A percentile compares a stretch with the other conserved stretches of the same genome.
These are phyloP conservation scores for Lithophane socia DNA, from an alignment of 2,888 invertebrate genomes.

Conservation along the genomic window DNA sequence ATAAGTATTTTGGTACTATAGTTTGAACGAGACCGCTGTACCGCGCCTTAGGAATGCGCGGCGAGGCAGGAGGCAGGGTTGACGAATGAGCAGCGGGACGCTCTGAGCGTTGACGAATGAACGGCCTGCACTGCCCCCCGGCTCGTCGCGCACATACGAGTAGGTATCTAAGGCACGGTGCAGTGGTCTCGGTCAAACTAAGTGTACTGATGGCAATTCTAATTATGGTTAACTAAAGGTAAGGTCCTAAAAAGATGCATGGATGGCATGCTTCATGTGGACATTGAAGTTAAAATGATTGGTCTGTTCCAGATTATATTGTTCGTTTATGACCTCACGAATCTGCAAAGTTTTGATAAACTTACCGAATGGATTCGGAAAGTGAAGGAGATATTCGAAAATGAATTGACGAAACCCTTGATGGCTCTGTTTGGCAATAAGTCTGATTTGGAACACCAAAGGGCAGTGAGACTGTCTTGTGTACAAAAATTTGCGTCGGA, in stretches of 20 bases:
- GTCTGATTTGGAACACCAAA: slow-evolving; percentile 94
- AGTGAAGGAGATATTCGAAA: slow-evolving; percentile 84
- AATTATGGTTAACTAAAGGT: neutral
- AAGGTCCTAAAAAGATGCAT: neutral
- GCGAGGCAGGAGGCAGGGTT: no score
- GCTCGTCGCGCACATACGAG: no score
- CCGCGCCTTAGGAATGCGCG: no score
- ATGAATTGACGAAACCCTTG: slow-evolving; percentile 87
- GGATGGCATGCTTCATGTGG: no score
- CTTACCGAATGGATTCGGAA: slow-evolving; percentile 93
- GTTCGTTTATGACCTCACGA: slow-evolving; percentile 96
- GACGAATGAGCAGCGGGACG: no score
- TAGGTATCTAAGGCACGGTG: no score
- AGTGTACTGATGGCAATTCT: neutral
- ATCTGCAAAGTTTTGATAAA: slow-evolving; percentile 94
- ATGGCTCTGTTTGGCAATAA: slow-evolving; percentile 93
- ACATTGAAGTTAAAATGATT: neutral
- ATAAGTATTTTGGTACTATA: neutral
- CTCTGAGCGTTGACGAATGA: no score
- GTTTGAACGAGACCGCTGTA: no score
- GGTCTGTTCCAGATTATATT: slow-evolving; percentile 92
- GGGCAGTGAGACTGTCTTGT: slow-evolving; percentile 92
- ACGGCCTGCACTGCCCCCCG: no score
- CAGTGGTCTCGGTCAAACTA: no score
- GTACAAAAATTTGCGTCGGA: slow-evolving; percentile 92